phyloP scores from a whole-genome alignment of 2,888 invertebrate genomes.

The Caenorhabditis sp. region DNA sequence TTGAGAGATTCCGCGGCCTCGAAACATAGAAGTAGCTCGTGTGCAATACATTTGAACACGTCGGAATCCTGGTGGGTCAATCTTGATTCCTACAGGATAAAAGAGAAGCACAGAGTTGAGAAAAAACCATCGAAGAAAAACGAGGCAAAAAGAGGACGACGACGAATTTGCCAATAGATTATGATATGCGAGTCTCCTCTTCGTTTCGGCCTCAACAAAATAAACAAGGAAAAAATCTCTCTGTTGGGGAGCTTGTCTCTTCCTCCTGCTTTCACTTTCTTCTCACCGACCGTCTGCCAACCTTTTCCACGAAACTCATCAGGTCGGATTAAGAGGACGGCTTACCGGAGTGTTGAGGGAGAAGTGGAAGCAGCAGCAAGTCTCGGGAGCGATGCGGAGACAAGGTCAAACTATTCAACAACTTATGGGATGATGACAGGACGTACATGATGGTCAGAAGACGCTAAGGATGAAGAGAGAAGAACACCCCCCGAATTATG shows the following conservation, averaged over 20 bases:
- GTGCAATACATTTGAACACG: slow-evolving; percentile 33
- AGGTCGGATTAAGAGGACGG: slow-evolving; percentile 50
- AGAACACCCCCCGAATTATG: slow-evolving; percentile 49
- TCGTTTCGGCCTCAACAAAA: slow-evolving; percentile 50
- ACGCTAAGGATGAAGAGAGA: slow-evolving; percentile 19
- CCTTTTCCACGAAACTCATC: slow-evolving; percentile 58
- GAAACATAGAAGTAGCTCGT: slow-evolving; percentile 32
- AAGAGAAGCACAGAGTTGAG: too few species aligned
- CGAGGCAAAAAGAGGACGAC: slow-evolving; percentile 7
- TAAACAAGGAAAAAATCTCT: slow-evolving; percentile 31
- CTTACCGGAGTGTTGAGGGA: slow-evolving; percentile 34
- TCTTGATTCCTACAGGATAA: background rate
- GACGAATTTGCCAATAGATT: slow-evolving; percentile 60
- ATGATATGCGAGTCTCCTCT: slow-evolving; percentile 54
- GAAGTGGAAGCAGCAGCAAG: slow-evolving; percentile 30
- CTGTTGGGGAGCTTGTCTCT: slow-evolving; percentile 40
- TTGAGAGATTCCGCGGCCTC: slow-evolving; percentile 12
- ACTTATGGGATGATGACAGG: slow-evolving; percentile 21
- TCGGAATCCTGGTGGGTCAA: slow-evolving; percentile 10
- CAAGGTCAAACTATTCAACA: slow-evolving; percentile 61
- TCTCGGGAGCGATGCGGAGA: slow-evolving; percentile 38
- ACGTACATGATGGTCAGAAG: slow-evolving; percentile 30
- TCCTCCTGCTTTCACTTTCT: slow-evolving; percentile 35
- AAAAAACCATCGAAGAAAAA: background rate
- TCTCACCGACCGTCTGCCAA: slow-evolving; percentile 32